phyloP scores from a whole-genome alignment of 2,888 invertebrate genomes.

The Hoplodrina ambigua region DNA sequence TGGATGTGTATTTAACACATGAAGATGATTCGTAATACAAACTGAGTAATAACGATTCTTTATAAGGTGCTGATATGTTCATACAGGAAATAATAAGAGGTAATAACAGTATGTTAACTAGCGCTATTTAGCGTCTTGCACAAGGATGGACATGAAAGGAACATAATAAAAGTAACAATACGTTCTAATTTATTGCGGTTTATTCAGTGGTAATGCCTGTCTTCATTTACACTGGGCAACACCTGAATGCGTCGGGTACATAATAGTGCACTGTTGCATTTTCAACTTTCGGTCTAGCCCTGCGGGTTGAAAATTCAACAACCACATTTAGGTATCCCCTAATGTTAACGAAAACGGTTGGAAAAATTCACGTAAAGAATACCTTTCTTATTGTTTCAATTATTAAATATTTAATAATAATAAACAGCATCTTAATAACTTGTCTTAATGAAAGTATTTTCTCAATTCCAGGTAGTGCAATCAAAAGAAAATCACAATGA shows the following conservation, averaged over 20 bases:
- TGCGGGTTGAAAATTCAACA: background rate
- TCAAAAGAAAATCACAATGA: slow-evolving; percentile 76
- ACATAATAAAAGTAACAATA: slow-evolving; percentile 44
- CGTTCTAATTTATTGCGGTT: slow-evolving; percentile 10
- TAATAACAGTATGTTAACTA: slow-evolving; percentile 74
- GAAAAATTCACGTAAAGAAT: no score
- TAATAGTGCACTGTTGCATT: background rate
- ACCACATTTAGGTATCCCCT: no score
- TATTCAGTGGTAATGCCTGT: slow-evolving; percentile 15
- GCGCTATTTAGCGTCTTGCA: slow-evolving; percentile 73
- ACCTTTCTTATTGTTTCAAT: background rate
- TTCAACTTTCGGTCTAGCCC: background rate
- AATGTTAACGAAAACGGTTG: no score
- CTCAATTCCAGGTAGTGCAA: slow-evolving; percentile 75
- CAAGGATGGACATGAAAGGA: slow-evolving; percentile 67
- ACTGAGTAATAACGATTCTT: slow-evolving; percentile 86
- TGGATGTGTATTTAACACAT: slow-evolving; percentile 83
- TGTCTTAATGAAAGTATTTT: slow-evolving; percentile 43
- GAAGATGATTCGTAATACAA: slow-evolving; percentile 77
- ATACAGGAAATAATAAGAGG: slow-evolving; percentile 78
- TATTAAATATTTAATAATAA: no score
- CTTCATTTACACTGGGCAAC: background rate
- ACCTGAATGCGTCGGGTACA: background rate
- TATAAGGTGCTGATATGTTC: slow-evolving; percentile 81
- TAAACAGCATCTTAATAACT: background rate